Conservation (phyloP, 2,797 vertebrate species). For the Myotis findleyi region DNA sequence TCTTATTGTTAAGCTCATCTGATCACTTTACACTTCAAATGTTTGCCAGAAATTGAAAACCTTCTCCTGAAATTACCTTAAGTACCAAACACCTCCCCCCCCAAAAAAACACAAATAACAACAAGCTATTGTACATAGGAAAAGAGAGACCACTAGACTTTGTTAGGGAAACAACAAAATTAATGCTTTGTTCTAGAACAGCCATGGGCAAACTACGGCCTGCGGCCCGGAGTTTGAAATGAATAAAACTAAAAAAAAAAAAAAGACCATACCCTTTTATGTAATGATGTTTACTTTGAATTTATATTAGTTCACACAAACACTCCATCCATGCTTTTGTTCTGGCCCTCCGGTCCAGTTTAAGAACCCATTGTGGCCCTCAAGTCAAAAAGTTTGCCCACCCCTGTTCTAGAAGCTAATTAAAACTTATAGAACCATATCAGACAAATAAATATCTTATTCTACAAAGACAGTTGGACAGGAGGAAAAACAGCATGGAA, state of each 20-base stretch:
- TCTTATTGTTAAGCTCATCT: neutral
- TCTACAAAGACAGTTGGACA: neutral
- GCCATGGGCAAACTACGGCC: too few relatives aligned
- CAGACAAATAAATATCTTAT: constrained; percentile 7
- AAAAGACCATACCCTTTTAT: too few relatives aligned
- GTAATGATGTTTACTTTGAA: too few relatives aligned
- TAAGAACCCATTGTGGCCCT: too few relatives aligned
- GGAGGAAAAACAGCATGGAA: neutral
- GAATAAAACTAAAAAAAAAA: too few relatives aligned
- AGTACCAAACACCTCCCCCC: neutral
- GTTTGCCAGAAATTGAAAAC: neutral
- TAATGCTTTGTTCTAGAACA: neutral
- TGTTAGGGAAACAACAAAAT: neutral
- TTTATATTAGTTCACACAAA: too few relatives aligned
- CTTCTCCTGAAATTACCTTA: neutral
- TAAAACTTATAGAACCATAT: neutral
- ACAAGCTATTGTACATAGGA: neutral
- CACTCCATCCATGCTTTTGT: too few relatives aligned
- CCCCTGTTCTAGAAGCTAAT: neutral
- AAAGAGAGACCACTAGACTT: neutral
- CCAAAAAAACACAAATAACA: neutral
- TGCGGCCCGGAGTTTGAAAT: too few relatives aligned
- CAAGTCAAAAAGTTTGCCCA: too few relatives aligned
- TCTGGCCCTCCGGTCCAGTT: too few relatives aligned
- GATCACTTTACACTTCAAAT: constrained; percentile 18